Base-by-base conservation (phyloP, 2,113 vertebrate species). In the Corythornis vintsioides region DNA sequence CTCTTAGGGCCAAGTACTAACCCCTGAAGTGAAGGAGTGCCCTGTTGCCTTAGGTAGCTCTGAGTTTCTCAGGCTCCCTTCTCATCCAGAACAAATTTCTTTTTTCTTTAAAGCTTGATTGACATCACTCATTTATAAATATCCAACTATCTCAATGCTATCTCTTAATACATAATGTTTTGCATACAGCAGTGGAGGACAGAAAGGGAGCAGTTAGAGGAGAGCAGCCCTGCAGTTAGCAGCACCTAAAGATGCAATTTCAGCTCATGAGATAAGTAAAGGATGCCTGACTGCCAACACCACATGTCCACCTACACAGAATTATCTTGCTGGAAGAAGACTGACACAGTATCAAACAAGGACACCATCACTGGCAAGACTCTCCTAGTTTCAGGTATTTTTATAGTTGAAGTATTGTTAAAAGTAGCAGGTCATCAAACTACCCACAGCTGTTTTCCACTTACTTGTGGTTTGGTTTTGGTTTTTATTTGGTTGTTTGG, bases 51-150 rank as follows among this genome's bases (percentile, higher is more conserved):
- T 48, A 66, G 21, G 72, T 18, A 74, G n/a, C 24, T 74, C 61
- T 42, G 29, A 89, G 63, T 22, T 50, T 73, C 71, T 87, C 59
- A 38, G 55, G 9, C 16, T 91, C 28, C 24, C 7, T 89, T 78
- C 45, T 66, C 26, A 81, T n/a, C 33, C 63, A 69, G 35, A 57
- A 78, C 24, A 87, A 56, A 67, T 5, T 26, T 52, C 0, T 8
- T 40, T 72, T 84, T 89, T 48, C 73, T 82, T 92, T 89, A 72
- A 72, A 87, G 55, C 50, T 57, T 65, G 57, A 75, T 70, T 94
- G 84, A 94, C 50, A 72, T 94, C 57, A 95, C 84, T 75, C 15
- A 59, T 61, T 90, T 93, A 93, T 92, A 95, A 91, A 95, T 93
- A 91, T 50, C 63, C 84, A 87, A 14, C 66, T 79, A 79, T 53